Evolutionary conservation across 1,140 invertebrate species (phyloP), one percentile per base, ranked within the genome.

Genomic region (Euwallacea fornicatus): DNA sequence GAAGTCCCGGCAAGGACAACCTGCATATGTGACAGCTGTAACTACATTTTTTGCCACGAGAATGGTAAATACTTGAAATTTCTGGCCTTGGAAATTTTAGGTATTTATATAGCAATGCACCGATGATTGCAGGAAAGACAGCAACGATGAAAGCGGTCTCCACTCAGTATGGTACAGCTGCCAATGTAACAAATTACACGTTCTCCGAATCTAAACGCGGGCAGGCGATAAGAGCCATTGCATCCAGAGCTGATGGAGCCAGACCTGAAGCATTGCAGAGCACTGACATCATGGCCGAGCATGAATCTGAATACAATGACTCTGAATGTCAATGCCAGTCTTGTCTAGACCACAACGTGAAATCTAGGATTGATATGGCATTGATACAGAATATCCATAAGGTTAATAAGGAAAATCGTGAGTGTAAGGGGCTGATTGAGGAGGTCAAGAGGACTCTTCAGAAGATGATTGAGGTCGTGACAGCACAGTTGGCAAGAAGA

Each of bases 381-480:
- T 63, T 75, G 42, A 53, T 55, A 11, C 44, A 75, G 42, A 71
- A 63, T 16, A 73, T 73, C 9, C 47, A 71, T 33, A 50, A 55
- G 6, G 54, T 58, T 42, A 66, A 65, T 16, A 71, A 76, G 54
- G 76, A 77, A 67, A 74, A 72, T 16, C 71, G 68, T 13, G 66
- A 73, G 11, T 73, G 76, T 46, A 62, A 64, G 46, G 65, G 71
- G 16, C 71, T 75, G 63, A 77, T 77, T 15, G 68, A 74, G 13
- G 72, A 75, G 59, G 72, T 75, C 46, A 65, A 70, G 44, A 68
- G 50, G 47, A 64, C 76, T 16, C 55, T 78, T 50, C 66, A 73
- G 8, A 70, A 73, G 64, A 77, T 79, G 73, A 79, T 79, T 62
- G 72, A 75, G 6, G 74, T 71, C 1, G 72, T 79, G 75, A 76